Evolutionary conservation across 2,888 invertebrate genomes (phyloP), one percentile per base, ranked within the genome.

Genomic region (Lithophane socia): DNA sequence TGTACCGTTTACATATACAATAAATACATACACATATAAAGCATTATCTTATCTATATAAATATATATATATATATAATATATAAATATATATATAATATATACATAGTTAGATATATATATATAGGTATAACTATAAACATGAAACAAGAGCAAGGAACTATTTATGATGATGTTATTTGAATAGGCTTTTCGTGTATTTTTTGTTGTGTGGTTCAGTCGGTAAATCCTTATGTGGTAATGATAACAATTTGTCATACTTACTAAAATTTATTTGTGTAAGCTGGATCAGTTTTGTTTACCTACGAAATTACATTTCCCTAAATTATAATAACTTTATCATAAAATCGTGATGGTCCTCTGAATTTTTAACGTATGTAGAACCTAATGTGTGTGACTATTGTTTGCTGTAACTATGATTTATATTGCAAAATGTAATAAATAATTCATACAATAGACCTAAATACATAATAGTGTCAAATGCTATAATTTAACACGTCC

Each of bases 401-500:
- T 86, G 80, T 84, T 83, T 79, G 79, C 65, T 79, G 37, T 70
- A 56, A 54, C 44, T 73, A 58, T 74, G 67, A 67, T 79, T 73
- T 82, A 86, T 89, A 90, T 90, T 88, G 79, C 86, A 83, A 87
- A 89, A 88, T 85, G 88, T 85, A 77, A 91, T 93, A 90, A 91
- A 93, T 93, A 92, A 94, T 94, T 92, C 92, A 93, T 92, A 92
- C 89, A 91, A 91, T 86, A 90, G 91, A 90, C 93, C 94, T 91
- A 92, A 93, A 94, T 93, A 93, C 94, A 94, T 94, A 93, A 94
- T 91, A 90, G 90, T 90, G 91, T 91, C 92, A 93, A 93, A 93
- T 89, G 91, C 88, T 89, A 90, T 91, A 92, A 94, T 91, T 93
- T 90, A 92, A 89, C 86, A 88, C 77, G 90, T 91, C 93, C 92